phyloP scores from a whole-genome alignment of 2,888 invertebrate species.

The Serripes groenlandicus region DNA sequence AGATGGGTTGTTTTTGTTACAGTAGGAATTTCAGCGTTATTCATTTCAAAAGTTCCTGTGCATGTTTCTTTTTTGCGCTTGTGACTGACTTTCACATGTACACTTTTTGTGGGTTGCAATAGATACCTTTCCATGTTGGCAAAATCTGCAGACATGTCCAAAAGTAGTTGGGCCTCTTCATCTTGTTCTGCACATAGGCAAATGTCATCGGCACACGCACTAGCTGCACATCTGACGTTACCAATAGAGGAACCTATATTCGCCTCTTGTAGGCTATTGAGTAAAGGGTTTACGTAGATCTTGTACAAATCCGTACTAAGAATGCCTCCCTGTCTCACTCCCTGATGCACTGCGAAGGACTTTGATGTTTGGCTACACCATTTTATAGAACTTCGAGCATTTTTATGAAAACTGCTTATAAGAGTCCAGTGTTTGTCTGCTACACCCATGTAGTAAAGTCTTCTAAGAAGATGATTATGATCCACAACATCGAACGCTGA shows the following conservation, averaged over 20 bases:
- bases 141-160: neutral
- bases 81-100: too few relatives aligned
- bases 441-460: neutral
- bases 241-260: neutral
- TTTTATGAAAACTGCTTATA: neutral
- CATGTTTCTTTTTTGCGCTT: too few relatives aligned
- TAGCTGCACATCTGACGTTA: neutral
- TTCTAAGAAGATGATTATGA: neutral
- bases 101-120: neutral
- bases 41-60: neutral
- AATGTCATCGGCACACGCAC: neutral
- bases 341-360: neutral
- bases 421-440: neutral
- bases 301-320: neutral
- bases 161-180: neutral
- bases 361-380: neutral
- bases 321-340: constrained; percentile 7
- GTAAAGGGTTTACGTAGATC: neutral
- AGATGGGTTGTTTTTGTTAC: neutral
- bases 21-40: neutral
- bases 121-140: neutral
- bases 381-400: neutral
- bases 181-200: neutral
- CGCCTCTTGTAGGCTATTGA: neutral
- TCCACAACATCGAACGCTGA: constrained; percentile 3